Percentiles rank a stretch among this genome's conserved stretches.
Evolutionary conservation across 2,888 invertebrate genomes (phyloP).

Genomic region (Drosophila fulvimacula): DNA sequence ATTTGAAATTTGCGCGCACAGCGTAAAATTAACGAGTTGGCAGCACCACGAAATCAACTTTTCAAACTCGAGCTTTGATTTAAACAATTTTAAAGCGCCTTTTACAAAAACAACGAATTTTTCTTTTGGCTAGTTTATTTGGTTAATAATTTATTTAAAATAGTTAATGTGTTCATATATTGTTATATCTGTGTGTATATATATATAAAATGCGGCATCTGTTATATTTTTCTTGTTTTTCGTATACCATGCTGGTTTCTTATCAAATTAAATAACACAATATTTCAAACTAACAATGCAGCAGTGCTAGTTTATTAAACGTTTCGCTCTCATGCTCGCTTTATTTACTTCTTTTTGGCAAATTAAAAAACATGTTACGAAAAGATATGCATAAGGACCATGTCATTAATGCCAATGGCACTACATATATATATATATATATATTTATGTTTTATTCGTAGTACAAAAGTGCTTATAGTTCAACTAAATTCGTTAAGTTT

Average conservation of each 20-base stretch:
- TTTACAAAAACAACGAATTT: constrained; percentile 8
- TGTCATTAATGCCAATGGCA: constrained; percentile 65
- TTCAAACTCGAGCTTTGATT: background rate
- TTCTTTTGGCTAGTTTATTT: constrained; percentile 76
- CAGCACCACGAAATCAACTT: background rate
- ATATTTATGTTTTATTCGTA: constrained; percentile 43
- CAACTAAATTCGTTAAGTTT: constrained; percentile 74
- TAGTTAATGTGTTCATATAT: constrained; percentile 59
- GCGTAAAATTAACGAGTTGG: background rate
- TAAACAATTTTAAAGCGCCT: background rate
- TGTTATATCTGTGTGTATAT: constrained; percentile 38
- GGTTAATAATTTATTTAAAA: constrained; percentile 77
- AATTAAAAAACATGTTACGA: constrained; percentile 60
- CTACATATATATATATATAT: constrained; percentile 37
- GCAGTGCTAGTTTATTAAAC: constrained; percentile 56
- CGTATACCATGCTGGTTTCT: constrained; percentile 71
- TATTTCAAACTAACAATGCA: constrained; percentile 76
- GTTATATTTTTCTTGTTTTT: constrained; percentile 26
- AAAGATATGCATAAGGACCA: constrained; percentile 75
- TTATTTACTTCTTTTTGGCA: constrained; percentile 54
- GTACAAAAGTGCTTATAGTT: constrained; percentile 69
- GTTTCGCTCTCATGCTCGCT: constrained; percentile 36
- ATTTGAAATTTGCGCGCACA: background rate
- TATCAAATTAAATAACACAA: constrained; percentile 76
- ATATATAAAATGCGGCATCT: constrained; percentile 68